A percentile compares a stretch with the other conserved stretches of the same genome.
These are phyloP conservation scores for Anhinga anhinga DNA, from an alignment of 2,113 vertebrate genomes.

Conservation along the genomic window DNA sequence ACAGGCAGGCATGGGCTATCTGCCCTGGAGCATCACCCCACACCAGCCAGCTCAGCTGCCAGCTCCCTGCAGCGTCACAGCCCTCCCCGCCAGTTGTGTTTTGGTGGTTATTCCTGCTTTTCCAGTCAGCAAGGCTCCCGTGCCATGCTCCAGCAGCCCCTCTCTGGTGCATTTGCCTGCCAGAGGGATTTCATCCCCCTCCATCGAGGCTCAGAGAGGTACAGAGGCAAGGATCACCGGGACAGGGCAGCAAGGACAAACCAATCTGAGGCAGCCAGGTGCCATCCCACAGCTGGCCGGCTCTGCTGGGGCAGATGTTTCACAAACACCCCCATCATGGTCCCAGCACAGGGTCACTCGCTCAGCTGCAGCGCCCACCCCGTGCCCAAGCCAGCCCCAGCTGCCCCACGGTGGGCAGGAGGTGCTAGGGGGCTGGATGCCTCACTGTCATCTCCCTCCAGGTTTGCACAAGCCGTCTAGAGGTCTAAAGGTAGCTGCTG, in stretches of 20 bases:
- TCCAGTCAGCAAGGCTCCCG: not conserved
- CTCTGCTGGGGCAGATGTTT: not conserved
- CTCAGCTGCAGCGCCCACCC: not conserved
- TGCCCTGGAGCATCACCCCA: not conserved
- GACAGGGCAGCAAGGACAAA: not conserved
- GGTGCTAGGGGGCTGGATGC: not conserved
- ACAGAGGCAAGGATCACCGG: not conserved
- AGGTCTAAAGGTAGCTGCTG: slow-evolving; percentile 28
- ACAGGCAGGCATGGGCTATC: not conserved
- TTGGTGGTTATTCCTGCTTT: slow-evolving; percentile 47
- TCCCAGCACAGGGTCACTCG: accelerated
- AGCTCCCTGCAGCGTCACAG: not conserved
- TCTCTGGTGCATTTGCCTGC: not conserved
- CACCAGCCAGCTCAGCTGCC: not conserved
- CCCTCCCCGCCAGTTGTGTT: not conserved
- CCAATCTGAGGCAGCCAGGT: not conserved
- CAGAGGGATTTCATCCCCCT: not conserved
- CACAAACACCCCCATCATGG: accelerated
- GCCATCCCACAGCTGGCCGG: not conserved
- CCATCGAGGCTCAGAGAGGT: not conserved
- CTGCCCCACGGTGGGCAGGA: not conserved
- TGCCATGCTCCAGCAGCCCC: not conserved
- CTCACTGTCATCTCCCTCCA: not conserved
- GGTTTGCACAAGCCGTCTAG: not conserved
- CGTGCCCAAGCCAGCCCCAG: not conserved